Conservation (phyloP, 2,888 invertebrate genomes). For the Salticus scenicus region DNA sequence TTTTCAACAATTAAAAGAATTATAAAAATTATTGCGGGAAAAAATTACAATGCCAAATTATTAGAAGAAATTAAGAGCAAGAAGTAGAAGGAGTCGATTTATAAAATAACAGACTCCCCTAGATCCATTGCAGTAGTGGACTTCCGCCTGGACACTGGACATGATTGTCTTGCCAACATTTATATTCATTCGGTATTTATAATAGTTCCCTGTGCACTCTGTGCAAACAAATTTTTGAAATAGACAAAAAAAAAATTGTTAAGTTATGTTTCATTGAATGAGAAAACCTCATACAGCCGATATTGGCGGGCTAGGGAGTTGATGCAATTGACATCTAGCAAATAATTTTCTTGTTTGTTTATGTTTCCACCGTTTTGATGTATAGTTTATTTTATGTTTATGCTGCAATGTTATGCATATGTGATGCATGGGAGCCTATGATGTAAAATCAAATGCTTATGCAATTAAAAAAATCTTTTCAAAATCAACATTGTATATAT, state of each 20-base stretch:
- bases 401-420: too few species aligned
- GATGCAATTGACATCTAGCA: background rate
- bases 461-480: too few species aligned
- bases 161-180: background rate
- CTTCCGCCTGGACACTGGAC: background rate
- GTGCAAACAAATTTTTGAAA: background rate
- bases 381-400: too few species aligned
- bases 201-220: too few species aligned
- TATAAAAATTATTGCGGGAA: background rate
- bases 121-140: constrained; percentile 2
- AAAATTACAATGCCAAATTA: background rate
- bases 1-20: constrained; percentile 19
- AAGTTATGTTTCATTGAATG: background rate
- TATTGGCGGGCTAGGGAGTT: background rate
- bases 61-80: background rate
- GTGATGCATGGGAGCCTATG: too few species aligned
- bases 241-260: background rate
- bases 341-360: background rate
- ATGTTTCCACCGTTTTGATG: too few species aligned
- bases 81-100: background rate
- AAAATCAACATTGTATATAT: too few species aligned
- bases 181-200: background rate
- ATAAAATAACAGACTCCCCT: background rate
- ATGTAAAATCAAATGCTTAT: too few species aligned
- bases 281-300: background rate